These are phyloP conservation scores for Remorina albescens DNA, from an alignment of 2,797 vertebrate genomes.

Conservation along the genomic window DNA sequence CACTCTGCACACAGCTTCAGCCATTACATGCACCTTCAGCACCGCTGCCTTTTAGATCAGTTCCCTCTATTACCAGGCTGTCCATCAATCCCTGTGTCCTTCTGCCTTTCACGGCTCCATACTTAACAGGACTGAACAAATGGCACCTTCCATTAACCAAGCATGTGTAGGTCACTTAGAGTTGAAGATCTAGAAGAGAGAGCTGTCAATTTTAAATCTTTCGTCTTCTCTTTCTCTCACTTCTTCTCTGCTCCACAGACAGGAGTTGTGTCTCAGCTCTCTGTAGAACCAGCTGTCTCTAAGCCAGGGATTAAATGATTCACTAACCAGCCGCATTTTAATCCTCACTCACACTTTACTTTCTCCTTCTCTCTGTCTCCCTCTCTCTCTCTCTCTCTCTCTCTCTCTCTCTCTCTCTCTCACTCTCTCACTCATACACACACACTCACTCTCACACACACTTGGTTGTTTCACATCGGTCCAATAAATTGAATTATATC, in stretches of 20 bases:
- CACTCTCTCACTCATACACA: constrained; percentile 4
- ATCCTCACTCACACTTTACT: constrained; percentile 74
- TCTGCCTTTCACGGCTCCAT: constrained; percentile 43
- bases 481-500: constrained; percentile 70
- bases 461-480: constrained; percentile 50
- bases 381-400: too few relatives aligned
- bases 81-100: constrained; percentile 46
- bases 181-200: constrained; percentile 42
- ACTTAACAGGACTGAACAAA: constrained; percentile 74
- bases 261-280: constrained; percentile 59
- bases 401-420: too few relatives aligned
- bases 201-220: constrained; percentile 35
- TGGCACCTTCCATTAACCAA: constrained; percentile 73
- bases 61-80: constrained; percentile 51
- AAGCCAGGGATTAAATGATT: constrained; percentile 80
- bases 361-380: constrained; percentile 29
- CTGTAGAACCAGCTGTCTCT: constrained; percentile 75
- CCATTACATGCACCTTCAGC: constrained; percentile 46
- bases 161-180: constrained; percentile 67
- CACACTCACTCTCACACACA: constrained; percentile 14
- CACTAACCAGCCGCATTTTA: constrained; percentile 78
- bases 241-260: constrained; percentile 42
- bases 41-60: constrained; percentile 54
- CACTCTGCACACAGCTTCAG: constrained; percentile 17
- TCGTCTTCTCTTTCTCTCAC: constrained; percentile 36